Evolutionary conservation across 2,888 invertebrate genomes (phyloP).

Genomic region (Andrena chrysosceles): DNA sequence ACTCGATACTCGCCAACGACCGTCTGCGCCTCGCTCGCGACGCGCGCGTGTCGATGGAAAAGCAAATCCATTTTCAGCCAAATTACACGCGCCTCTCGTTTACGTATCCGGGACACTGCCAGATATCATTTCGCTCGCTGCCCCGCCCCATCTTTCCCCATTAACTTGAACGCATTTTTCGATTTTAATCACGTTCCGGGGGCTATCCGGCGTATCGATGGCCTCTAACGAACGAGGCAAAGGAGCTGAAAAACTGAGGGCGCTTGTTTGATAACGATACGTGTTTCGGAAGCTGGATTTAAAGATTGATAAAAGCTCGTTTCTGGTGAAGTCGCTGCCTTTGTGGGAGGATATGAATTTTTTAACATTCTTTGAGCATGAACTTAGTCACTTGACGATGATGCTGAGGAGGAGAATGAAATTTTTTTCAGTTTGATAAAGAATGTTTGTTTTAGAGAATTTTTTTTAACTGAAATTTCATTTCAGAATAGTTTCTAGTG

Average conservation of each 20-base stretch:
- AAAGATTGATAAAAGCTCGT: not conserved
- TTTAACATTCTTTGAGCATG: no score
- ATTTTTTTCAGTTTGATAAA: no score
- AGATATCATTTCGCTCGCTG: constrained; percentile 49
- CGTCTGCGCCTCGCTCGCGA: constrained; percentile 13
- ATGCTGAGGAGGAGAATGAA: no score
- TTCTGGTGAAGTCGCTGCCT: not conserved
- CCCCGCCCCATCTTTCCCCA: constrained; percentile 7
- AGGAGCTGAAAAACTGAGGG: not conserved
- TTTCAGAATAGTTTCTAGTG: no score
- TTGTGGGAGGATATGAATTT: not conserved
- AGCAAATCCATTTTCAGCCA: constrained; percentile 69
- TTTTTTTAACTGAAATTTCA: no score
- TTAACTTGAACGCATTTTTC: constrained; percentile 13
- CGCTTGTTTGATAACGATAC: not conserved
- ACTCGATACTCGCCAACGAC: constrained; percentile 46
- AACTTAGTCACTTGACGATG: no score
- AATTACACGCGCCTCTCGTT: constrained; percentile 66
- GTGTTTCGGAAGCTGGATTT: not conserved
- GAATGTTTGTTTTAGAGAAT: no score
- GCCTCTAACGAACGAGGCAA: not conserved
- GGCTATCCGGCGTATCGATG: not conserved
- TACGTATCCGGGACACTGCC: constrained; percentile 42
- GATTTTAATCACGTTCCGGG: constrained; percentile 50
- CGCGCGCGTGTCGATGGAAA: constrained; percentile 58